Percentiles rank a stretch among this genome's conserved stretches.
These are phyloP conservation scores for Ictidomys tridecemlineatus DNA, from an alignment of 2,113 vertebrate species.

Conservation along the genomic window DNA sequence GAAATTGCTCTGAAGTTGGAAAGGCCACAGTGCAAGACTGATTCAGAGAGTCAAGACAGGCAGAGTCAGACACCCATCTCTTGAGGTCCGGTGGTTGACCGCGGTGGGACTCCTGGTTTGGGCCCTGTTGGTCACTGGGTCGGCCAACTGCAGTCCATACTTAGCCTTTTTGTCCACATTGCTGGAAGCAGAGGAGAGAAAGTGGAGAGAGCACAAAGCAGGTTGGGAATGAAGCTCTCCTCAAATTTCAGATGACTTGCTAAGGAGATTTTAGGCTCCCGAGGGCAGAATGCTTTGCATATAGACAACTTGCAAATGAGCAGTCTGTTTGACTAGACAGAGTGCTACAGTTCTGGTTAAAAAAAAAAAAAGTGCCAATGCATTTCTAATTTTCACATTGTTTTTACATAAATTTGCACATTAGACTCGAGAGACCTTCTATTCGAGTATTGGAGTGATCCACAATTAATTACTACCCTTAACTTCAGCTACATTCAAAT, in stretches of 20 bases:
- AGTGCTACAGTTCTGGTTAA: slow-evolving; percentile 70
- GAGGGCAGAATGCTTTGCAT: slow-evolving; percentile 75
- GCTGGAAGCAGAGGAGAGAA: neutral
- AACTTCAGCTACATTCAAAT: slow-evolving; percentile 65
- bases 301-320: slow-evolving; percentile 84
- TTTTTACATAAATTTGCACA: slow-evolving; percentile 85
- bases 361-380: slow-evolving; percentile 75
- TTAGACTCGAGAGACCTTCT: slow-evolving; percentile 67
- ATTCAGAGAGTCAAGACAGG: neutral
- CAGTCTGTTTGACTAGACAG: slow-evolving; percentile 76
- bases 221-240: slow-evolving; percentile 61
- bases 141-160: neutral
- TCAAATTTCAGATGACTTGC: slow-evolving; percentile 68
- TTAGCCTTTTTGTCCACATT: neutral
- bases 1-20: neutral
- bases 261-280: slow-evolving; percentile 68
- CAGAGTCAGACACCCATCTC: neutral
- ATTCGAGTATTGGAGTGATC: slow-evolving; percentile 70
- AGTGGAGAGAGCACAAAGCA: neutral
- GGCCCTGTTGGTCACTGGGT: neutral
- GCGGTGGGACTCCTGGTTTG: neutral
- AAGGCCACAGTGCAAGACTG: neutral
- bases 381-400: slow-evolving; percentile 82
- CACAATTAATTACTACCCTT: slow-evolving; percentile 74
- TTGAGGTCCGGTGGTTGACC: neutral